These are phyloP conservation scores for Orthonychiurus folsomi DNA, from an alignment of 2,888 invertebrate genomes.

Conservation along the genomic window DNA sequence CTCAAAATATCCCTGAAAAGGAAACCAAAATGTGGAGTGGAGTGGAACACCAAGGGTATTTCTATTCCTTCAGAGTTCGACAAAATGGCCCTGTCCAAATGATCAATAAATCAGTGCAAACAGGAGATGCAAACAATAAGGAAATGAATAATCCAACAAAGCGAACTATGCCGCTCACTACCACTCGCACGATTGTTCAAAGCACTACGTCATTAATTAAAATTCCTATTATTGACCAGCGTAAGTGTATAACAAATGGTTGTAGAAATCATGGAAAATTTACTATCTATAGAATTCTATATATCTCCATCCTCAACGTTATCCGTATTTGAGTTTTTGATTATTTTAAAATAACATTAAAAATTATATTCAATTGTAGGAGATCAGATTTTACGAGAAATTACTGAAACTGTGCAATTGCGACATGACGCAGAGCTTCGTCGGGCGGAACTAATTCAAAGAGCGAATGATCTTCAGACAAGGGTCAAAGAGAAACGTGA, in stretches of 20 bases:
- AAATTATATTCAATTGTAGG: constrained; percentile 35
- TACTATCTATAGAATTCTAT: no score
- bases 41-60: constrained; percentile 36
- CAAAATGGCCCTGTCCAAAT: constrained; percentile 40
- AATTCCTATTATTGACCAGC: neutral
- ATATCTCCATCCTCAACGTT: no score
- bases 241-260: no score
- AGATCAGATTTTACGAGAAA: constrained; percentile 40
- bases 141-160: constrained; percentile 38
- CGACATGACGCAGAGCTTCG: constrained; percentile 40
- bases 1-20: neutral
- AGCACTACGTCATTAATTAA: neutral
- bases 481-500: constrained; percentile 41
- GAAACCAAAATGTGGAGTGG: constrained; percentile 25
- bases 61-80: constrained; percentile 39
- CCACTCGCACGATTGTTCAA: neutral
- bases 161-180: neutral
- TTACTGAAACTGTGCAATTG: constrained; percentile 39
- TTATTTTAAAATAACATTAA: no score
- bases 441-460: constrained; percentile 39
- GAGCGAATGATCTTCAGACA: constrained; percentile 40
- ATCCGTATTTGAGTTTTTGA: no score
- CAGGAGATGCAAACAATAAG: constrained; percentile 42
- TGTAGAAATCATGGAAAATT: no score
- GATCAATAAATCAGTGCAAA: constrained; percentile 38